Conservation (phyloP, 2,888 invertebrate species). For the Keiferia lycopersicella region DNA sequence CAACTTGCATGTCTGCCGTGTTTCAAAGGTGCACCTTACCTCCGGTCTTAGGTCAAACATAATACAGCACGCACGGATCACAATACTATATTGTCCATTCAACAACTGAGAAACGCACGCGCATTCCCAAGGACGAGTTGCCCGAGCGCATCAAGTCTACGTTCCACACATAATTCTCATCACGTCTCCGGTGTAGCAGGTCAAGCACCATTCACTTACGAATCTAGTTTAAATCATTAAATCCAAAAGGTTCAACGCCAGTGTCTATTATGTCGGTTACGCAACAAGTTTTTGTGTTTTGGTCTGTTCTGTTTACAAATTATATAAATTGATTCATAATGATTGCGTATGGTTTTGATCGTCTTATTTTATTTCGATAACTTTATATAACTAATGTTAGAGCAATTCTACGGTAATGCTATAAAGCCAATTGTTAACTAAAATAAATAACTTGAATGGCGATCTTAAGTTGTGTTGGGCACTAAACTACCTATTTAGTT, state of each 20-base stretch:
- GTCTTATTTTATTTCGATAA: background rate
- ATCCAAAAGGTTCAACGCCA: background rate
- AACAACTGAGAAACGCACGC: background rate
- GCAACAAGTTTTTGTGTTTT: background rate
- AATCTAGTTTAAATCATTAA: constrained; percentile 1
- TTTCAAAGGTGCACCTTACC: background rate
- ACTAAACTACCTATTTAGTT: constrained; percentile 1
- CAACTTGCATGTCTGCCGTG: background rate
- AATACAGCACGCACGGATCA: background rate
- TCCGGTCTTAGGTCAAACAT: constrained; percentile 9
- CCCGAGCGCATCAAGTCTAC: constrained; percentile 6
- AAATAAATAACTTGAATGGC: background rate
- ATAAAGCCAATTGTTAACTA: background rate
- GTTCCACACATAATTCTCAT: constrained; percentile 4
- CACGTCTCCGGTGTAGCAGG: background rate
- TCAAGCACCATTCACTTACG: constrained; percentile 2
- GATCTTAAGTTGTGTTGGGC: background rate
- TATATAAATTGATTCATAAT: background rate
- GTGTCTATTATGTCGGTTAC: background rate
- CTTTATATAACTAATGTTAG: background rate
- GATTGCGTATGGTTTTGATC: background rate
- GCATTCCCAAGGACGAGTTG: constrained; percentile 4
- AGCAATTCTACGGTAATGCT: background rate
- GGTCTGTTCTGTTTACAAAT: constrained; percentile 1
- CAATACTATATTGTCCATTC: constrained; percentile 15